Evolutionary conservation across 2,113 vertebrate species (phyloP), one percentile per base, ranked within the genome.

Genomic region (Antechinus stuartii): DNA sequence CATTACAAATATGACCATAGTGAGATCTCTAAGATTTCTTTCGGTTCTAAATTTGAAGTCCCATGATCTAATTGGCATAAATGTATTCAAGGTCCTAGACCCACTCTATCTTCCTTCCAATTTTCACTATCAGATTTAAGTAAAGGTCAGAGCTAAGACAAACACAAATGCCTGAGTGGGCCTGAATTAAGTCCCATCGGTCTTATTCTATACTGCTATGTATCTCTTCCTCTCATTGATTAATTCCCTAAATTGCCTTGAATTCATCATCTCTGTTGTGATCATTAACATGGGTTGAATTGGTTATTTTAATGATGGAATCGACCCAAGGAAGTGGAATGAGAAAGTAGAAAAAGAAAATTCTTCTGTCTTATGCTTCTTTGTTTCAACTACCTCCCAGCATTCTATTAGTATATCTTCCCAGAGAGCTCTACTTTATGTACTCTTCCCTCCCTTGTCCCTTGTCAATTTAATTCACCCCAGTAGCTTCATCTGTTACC

Each of bases 271-370:
- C 68, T 84, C 35, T 23, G n/a, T 42, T 84, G 68, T 84, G n/a
- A 84, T 84, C 68, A 84, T 84, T 84, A 84, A 84, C 68, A 84
- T 23, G 68, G 16, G n/a, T 84, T 84, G 68, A 84, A 84, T 84
- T 84, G 68, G 68, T 42, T 84, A 84, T 84, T 42, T 84, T 84
- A 84, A 84, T 84, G n/a, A 84, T 42, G 68, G n/a, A 84, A 84
- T 84, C n/a, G 68, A 84, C 68, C 68, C 42, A 84, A 84, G 68
- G 68, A 84, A 84, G 68, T 84, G 68, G n/a, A 84, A 84, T 84
- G 68, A 84, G n/a, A 84, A 84, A 42, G 68, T 84, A 19, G 68
- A 23, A 42, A 84, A 84, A 42, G 68, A 84, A 84, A 84, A 23
- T n/a, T 84, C n/a, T 42, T 42, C 19, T 42, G n/a, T 42, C 68